Base-by-base conservation (phyloP, 1,140 invertebrate genomes). In the Telenomus remus region DNA sequence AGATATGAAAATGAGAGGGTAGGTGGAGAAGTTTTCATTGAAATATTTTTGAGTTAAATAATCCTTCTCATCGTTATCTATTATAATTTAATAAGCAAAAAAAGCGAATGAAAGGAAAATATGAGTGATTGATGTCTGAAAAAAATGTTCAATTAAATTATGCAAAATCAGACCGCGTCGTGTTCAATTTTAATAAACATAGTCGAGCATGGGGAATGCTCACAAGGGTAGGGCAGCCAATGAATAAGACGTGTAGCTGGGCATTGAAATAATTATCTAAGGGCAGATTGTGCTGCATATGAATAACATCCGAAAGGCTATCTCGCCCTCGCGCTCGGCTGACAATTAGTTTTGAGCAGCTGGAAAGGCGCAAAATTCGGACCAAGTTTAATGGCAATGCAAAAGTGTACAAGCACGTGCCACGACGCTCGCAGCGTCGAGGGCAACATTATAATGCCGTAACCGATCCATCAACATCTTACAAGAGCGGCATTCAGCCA, bases 391-490 rank as follows among this genome's bases (percentile, higher is more conserved):
- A 75, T 68, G 60, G 42, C 59, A 46, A 19, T 39, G 16, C 59
- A 33, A 27, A 27, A 65, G 57, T 14, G 37, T 46, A 43, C 50
- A 65, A 64, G 68, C 77, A 76, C 77, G 77, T 76, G 77, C 59
- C 76, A n/a, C 33, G 49, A 14, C n/a, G 48, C 53, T 44, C 37
- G 63, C 50, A 42, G 35, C 47, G 39, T 49, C n/a, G n/a, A 65
- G 65, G 53, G 60, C 54, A 54, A 78, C 53, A 65, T 73, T 76
- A 79, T 78, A 75, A 78, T 48, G 60, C 61, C 53, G 65, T 76
- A 79, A 77, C 69, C 74, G 74, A 80, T 82, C 78, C 76, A 82
- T 82, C 80, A 80, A 79, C 78, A 80, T 80, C 76, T 70, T 50
- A 64, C 73, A 53, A 79, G 49, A 65, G 50, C 65, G 53, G 75